A percentile compares a stretch with the other conserved stretches of the same genome.
Conservation (phyloP, 2,888 invertebrate species). For the Oegoconia quadripuncta region DNA sequence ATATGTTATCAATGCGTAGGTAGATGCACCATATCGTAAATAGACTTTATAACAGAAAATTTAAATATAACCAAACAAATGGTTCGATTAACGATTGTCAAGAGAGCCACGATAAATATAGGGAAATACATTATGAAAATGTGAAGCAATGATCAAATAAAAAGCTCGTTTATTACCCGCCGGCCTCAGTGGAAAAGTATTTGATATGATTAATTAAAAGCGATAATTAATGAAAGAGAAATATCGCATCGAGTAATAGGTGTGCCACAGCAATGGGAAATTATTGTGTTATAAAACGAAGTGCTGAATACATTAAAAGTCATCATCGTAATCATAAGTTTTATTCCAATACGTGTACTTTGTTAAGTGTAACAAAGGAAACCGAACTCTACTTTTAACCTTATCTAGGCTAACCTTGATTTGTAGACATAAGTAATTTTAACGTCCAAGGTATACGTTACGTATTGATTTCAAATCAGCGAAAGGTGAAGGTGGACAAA, state of each 20-base stretch:
- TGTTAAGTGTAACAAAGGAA: too few species aligned
- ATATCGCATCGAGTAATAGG: constrained; percentile 37
- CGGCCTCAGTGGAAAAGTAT: constrained; percentile 41
- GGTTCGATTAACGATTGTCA: constrained; percentile 20
- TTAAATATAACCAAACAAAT: constrained; percentile 12
- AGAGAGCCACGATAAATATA: constrained; percentile 23
- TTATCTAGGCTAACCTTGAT: too few species aligned
- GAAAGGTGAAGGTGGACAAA: too few species aligned
- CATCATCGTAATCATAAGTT: too few species aligned
- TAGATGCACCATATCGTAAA: too few species aligned
- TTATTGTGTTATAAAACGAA: constrained; percentile 17
- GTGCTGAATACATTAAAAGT: neutral
- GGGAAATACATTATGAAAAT: constrained; percentile 25
- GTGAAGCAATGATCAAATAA: constrained; percentile 40
- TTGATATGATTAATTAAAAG: constrained; percentile 59
- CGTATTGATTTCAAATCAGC: too few species aligned
- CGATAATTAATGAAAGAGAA: constrained; percentile 57
- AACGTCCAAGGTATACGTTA: too few species aligned
- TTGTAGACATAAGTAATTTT: too few species aligned
- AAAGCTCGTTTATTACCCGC: constrained; percentile 44
- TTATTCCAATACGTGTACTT: too few species aligned
- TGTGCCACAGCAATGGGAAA: constrained; percentile 25
- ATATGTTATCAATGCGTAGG: too few species aligned
- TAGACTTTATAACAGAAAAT: too few species aligned
- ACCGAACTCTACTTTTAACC: too few species aligned